A percentile compares a stretch with the other conserved stretches of the same genome.
Evolutionary conservation across 2,888 invertebrate species (phyloP).

Genomic region (Drosophila basisetae): DNA sequence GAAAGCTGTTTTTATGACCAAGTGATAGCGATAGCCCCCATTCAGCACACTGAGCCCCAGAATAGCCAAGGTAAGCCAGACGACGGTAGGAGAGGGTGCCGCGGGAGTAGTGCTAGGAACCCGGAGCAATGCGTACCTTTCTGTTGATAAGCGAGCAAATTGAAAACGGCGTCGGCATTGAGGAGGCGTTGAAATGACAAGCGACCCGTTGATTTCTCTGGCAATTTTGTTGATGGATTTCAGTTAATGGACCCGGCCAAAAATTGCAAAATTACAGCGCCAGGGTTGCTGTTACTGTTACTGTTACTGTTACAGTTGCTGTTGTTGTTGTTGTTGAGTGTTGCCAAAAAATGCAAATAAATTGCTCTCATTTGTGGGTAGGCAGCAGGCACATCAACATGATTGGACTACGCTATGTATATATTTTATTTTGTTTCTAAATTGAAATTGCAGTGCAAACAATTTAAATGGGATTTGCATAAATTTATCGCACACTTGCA

Average conservation of each 20-base stretch:
- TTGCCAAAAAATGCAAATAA: slow-evolving; percentile 69
- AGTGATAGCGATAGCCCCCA: slow-evolving; percentile 70
- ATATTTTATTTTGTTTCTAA: slow-evolving; percentile 73
- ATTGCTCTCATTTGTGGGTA: slow-evolving; percentile 71
- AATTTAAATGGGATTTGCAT: slow-evolving; percentile 83
- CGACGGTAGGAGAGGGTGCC: slow-evolving; percentile 1
- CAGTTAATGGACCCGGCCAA: slow-evolving; percentile 75
- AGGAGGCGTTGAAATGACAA: slow-evolving; percentile 76
- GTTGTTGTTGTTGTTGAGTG: slow-evolving; percentile 21
- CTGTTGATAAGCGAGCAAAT: slow-evolving; percentile 75
- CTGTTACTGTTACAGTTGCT: slow-evolving; percentile 1
- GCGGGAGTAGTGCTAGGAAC: background rate
- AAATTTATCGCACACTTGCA: slow-evolving; percentile 70
- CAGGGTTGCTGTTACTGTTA: slow-evolving; percentile 1
- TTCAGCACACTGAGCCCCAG: slow-evolving; percentile 7
- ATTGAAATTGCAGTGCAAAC: slow-evolving; percentile 82
- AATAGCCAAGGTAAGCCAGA: slow-evolving; percentile 59
- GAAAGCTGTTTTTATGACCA: slow-evolving; percentile 83
- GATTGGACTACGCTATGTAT: slow-evolving; percentile 24
- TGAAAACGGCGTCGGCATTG: slow-evolving; percentile 74
- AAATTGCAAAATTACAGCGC: slow-evolving; percentile 65
- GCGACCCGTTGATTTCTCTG: slow-evolving; percentile 68
- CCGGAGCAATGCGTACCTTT: slow-evolving; percentile 38
- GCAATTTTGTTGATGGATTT: slow-evolving; percentile 84
- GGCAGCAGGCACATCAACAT: slow-evolving; percentile 25